Evolutionary conservation across 2,888 invertebrate genomes (phyloP).

Genomic region (Melieria picta): DNA sequence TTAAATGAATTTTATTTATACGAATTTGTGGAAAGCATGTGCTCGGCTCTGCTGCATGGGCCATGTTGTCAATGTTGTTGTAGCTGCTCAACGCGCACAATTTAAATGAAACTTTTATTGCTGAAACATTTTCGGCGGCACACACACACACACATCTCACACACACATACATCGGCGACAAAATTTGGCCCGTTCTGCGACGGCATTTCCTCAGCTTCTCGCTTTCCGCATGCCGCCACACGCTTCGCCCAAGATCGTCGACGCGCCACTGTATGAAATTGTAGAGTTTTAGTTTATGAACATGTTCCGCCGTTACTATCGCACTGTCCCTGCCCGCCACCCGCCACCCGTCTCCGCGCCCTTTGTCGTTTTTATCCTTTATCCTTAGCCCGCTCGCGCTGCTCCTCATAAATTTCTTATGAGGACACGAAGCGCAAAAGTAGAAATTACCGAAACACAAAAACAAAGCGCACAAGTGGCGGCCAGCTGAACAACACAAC

Average conservation of each 20-base stretch:
- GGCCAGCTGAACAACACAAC: conserved; percentile 18
- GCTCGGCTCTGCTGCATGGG: conserved; percentile 27
- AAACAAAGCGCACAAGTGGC: conserved; percentile 8
- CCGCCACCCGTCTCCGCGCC: background rate
- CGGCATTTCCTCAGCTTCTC: background rate
- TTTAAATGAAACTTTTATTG: conserved; percentile 36
- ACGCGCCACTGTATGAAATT: conserved; percentile 22
- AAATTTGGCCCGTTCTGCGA: background rate
- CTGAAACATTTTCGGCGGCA: conserved; percentile 24
- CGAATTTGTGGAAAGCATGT: conserved; percentile 45
- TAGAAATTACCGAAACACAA: conserved; percentile 30
- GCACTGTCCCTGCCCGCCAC: background rate
- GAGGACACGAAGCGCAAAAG: conserved; percentile 33
- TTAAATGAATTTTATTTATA: conserved; percentile 50
- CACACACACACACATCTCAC: background rate
- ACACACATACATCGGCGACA: background rate
- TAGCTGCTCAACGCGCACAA: conserved; percentile 20
- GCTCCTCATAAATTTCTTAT: conserved; percentile 38
- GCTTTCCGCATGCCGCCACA: background rate
- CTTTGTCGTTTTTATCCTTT: conserved; percentile 4
- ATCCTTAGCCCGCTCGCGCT: conserved; percentile 21
- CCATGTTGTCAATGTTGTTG: background rate
- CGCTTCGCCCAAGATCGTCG: background rate
- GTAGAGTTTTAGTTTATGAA: conserved; percentile 30
- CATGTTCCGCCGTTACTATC: conserved; percentile 7